phyloP scores from a whole-genome alignment of 2,797 vertebrate genomes.

The Gambelia wislizenii region DNA sequence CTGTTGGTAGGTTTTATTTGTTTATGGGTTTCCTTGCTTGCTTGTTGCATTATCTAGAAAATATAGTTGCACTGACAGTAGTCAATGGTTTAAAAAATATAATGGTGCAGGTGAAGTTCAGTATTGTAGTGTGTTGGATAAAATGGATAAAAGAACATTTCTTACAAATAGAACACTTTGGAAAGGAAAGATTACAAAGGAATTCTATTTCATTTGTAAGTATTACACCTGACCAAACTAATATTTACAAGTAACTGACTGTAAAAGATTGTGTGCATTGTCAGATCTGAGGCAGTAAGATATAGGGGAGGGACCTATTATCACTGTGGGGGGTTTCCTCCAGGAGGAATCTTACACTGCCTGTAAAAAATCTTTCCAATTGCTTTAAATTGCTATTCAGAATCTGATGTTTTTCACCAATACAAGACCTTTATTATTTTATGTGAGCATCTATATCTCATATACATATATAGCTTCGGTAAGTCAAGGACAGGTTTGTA shows the following conservation, averaged over 20 bases:
- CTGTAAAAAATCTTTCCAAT: conserved; percentile 21
- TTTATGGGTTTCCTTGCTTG: neutral
- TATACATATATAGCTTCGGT: fast-evolving
- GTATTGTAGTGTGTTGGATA: neutral
- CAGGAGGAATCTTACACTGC: neutral
- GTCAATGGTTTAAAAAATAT: neutral
- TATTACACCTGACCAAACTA: neutral
- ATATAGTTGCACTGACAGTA: neutral
- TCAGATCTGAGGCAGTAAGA: neutral
- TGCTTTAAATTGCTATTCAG: conserved; percentile 20
- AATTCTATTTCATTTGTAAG: neutral
- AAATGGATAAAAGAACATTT: neutral
- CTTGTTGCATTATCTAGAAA: conserved; percentile 24
- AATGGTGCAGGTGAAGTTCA: neutral
- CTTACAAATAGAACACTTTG: neutral
- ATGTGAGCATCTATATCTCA: conserved; percentile 5
- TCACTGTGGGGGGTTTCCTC: neutral
- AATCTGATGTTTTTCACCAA: conserved; percentile 23
- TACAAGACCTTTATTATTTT: conserved; percentile 21
- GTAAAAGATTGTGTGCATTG: neutral
- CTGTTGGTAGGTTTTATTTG: conserved; percentile 88
- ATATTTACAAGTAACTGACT: neutral
- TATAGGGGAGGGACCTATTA: neutral
- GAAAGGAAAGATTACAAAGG: conserved; percentile 23
- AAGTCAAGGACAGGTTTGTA: no score